phyloP scores from a whole-genome alignment of 1,140 invertebrate species.

The Calephelis virginiensis region DNA sequence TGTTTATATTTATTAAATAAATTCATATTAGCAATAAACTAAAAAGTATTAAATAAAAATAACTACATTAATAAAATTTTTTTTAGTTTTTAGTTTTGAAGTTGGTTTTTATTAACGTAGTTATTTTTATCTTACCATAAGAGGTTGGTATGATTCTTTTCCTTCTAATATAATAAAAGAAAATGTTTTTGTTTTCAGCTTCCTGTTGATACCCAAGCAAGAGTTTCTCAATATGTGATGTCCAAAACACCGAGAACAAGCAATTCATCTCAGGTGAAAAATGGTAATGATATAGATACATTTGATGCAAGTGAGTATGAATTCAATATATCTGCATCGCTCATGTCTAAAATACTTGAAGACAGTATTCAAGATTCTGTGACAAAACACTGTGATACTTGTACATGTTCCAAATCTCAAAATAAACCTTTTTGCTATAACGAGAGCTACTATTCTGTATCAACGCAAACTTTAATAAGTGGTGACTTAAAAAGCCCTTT shows the following conservation, averaged over 20 bases:
- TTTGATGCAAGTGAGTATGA: constrained; percentile 78
- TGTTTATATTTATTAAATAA: too few species aligned
- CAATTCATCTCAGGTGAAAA: constrained; percentile 63
- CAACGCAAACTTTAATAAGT: constrained; percentile 80
- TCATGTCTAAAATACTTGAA: constrained; percentile 95
- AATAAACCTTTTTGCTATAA: constrained; percentile 80
- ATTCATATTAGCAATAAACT: too few species aligned
- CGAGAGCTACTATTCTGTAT: constrained; percentile 78
- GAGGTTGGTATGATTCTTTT: too few species aligned
- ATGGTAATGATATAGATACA: constrained; percentile 69
- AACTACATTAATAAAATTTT: too few species aligned
- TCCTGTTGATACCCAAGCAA: constrained; percentile 92
- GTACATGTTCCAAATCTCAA: constrained; percentile 83
- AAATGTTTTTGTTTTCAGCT: constrained; percentile 82
- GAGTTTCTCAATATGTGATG: constrained; percentile 89
- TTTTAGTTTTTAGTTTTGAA: too few species aligned
- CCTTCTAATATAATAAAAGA: too few species aligned
- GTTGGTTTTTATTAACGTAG: too few species aligned
- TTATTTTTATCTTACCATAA: too few species aligned
- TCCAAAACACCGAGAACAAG: constrained; percentile 81
- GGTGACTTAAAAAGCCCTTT: constrained; percentile 77
- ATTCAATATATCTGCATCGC: constrained; percentile 93
- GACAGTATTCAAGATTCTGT: constrained; percentile 87
- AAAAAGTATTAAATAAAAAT: too few species aligned
- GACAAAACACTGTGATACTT: constrained; percentile 89